These are phyloP conservation scores for Cinclus mexicanus DNA, from an alignment of 2,113 vertebrate species.

Conservation along the genomic window DNA sequence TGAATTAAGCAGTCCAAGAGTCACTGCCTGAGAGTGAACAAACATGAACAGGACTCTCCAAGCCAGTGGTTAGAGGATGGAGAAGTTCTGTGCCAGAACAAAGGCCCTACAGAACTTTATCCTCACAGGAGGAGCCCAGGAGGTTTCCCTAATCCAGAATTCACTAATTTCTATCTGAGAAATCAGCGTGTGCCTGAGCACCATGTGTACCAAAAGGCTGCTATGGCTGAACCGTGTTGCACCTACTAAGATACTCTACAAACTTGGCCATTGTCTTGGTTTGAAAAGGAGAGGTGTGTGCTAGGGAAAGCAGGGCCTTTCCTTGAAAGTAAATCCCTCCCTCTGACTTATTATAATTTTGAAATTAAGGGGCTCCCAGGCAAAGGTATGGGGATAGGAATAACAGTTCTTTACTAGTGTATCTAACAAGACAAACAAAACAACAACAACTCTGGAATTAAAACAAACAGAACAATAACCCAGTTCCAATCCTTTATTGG, in stretches of 20 bases:
- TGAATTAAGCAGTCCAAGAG: neutral
- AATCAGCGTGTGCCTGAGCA: neutral
- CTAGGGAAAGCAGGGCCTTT: too few relatives aligned
- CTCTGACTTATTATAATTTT: too few relatives aligned
- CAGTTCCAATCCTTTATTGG: too few relatives aligned
- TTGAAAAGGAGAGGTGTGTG: too few relatives aligned
- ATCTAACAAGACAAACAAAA: too few relatives aligned
- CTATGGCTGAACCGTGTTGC: neutral
- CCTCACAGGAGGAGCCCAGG: neutral
- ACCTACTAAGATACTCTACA: neutral
- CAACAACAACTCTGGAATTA: too few relatives aligned
- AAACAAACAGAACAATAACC: too few relatives aligned
- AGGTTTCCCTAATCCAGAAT: neutral
- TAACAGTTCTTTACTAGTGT: too few relatives aligned
- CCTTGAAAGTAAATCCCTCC: too few relatives aligned
- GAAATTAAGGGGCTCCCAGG: too few relatives aligned
- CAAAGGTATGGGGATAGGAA: too few relatives aligned
- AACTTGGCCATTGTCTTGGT: neutral
- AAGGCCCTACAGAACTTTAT: neutral
- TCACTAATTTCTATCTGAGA: neutral
- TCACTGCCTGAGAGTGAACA: neutral
- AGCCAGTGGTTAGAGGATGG: neutral
- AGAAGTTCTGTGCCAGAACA: neutral
- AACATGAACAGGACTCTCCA: neutral
- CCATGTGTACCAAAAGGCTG: neutral